Evolutionary conservation across 2,888 invertebrate genomes (phyloP), one percentile per base, ranked within the genome.

Genomic region (Archips xylosteana): DNA sequence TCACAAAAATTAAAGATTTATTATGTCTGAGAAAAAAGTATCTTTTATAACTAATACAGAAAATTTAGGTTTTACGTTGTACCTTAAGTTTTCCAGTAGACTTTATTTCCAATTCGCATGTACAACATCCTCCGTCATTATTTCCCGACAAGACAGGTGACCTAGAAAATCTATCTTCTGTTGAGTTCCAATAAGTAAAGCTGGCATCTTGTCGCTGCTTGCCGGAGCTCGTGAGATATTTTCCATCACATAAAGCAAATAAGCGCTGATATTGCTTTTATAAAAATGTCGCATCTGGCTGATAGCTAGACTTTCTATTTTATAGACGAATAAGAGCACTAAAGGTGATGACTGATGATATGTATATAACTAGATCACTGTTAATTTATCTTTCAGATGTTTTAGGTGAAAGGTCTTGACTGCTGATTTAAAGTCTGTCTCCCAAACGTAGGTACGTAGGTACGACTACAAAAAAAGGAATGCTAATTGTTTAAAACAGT

Each of bases 241-340:
- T 75, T 69, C 68, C 71, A 77, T 77, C 78, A 64, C 69, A 74
- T 57, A 74, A 76, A 70, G 78, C 75, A 78, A 77, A 78, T 75
- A 79, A 75, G 75, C 76, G 76, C 54, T 60, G 54, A 72, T 72
- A 68, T 72, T 68, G 67, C 45, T 68, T 72, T 62, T 47, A 62
- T 67, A 63, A 72, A 63, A 57, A 67, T 47, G 57, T 63, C 51
- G 45, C 32, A 34, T 63, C 47, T 63, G 47, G 45, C n/a, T 57
- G 32, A 4, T 49, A n/a, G 49, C 57, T n/a, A 12, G 57, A 57
- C 32, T 57, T 57, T 57, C 15, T 23, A n/a, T 57, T 49, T 57
- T 57, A 57, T 1, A 32, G 32, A 57, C 2, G 32, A 2, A 10
- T 32, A 32, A 57, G 32, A 32, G 12, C 32, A 32, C 57, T 57